Conservation (phyloP, 2,888 invertebrate species). For the Nephrotoma flavescens region DNA sequence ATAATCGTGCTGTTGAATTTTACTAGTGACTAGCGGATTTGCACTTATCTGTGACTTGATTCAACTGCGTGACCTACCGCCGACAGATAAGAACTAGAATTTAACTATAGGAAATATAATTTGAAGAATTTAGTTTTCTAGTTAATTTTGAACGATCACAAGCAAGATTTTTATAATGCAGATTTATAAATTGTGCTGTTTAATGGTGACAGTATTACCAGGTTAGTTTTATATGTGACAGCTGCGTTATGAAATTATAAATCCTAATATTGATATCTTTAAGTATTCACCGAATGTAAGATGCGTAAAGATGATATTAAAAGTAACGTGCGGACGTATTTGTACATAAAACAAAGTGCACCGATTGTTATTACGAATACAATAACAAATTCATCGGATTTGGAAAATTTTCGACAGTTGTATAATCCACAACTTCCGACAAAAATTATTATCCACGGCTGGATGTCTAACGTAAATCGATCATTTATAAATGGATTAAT, state of each 20-base stretch:
- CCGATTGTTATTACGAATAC: not conserved
- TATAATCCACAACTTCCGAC: conserved; percentile 22
- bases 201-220: not conserved
- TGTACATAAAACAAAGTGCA: not conserved
- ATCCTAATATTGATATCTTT: not conserved
- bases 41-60: not conserved
- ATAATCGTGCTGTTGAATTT: too few species aligned
- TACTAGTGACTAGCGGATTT: too few species aligned
- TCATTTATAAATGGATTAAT: not conserved
- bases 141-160: not conserved
- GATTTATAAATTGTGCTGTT: not conserved
- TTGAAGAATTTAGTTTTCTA: not conserved
- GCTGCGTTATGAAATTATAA: not conserved
- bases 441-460: conserved; percentile 29
- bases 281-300: not conserved
- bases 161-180: not conserved
- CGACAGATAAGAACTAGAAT: not conserved
- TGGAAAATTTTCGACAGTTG: not conserved
- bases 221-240: not conserved
- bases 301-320: not conserved
- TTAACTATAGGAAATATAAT: not conserved
- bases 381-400: not conserved
- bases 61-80: not conserved
- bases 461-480: conserved; percentile 14
- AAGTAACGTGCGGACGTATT: not conserved